A percentile compares a stretch with the other conserved stretches of the same genome.
Conservation (phyloP, 2,888 invertebrate genomes). For the Ornithoptera alexandrae region DNA sequence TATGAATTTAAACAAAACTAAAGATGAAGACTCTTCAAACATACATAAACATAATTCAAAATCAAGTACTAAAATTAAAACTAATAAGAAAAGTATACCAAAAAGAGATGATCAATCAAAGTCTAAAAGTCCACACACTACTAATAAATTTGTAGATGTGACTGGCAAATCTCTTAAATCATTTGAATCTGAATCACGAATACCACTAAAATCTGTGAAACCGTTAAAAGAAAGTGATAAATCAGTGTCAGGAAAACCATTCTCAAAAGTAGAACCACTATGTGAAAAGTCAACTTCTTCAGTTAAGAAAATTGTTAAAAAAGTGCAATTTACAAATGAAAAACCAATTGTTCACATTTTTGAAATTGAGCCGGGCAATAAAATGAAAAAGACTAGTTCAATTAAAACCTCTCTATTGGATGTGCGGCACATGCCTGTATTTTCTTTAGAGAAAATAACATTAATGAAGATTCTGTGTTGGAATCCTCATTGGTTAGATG, state of each 20-base stretch:
- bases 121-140: conserved; percentile 5
- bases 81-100: conserved; percentile 10
- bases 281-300: conserved; percentile 36
- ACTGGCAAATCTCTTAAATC: conserved; percentile 17
- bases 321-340: conserved; percentile 58
- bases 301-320: conserved; percentile 31
- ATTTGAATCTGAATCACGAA: conserved; percentile 31
- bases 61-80: conserved; percentile 10
- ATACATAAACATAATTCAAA: conserved; percentile 12
- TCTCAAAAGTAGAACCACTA: conserved; percentile 57
- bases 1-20: conserved; percentile 15
- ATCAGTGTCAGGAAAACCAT: conserved; percentile 50
- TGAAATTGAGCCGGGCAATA: conserved; percentile 65
- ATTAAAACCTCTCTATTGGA: conserved; percentile 55
- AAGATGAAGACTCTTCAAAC: conserved; percentile 16
- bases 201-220: conserved; percentile 54
- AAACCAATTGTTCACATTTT: conserved; percentile 51
- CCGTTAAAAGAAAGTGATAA: conserved; percentile 50
- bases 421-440: conserved; percentile 51
- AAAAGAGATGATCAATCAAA: conserved; percentile 14
- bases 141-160: background rate
- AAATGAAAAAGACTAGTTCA: conserved; percentile 59
- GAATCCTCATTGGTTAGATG: conserved; percentile 84
- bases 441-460: conserved; percentile 69
- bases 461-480: conserved; percentile 81